phyloP scores from a whole-genome alignment of 2,888 invertebrate species.

The Formica aserva region DNA sequence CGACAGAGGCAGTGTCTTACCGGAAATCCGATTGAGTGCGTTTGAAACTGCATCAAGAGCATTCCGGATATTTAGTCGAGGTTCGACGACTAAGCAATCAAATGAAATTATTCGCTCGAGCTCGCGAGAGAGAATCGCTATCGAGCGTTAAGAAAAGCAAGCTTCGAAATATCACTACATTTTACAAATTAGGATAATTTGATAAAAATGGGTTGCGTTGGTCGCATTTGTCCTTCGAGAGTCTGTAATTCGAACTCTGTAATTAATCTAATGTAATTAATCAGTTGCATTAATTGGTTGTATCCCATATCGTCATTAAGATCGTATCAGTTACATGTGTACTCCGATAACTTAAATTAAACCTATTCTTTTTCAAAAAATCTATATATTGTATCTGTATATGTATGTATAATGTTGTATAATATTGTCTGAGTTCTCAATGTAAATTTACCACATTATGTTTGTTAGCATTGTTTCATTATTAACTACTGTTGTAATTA shows the following conservation, averaged over 20 bases:
- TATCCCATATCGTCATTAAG: not conserved
- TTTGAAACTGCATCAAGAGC: conserved; percentile 20
- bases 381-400: not conserved
- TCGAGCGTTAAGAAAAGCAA: not conserved
- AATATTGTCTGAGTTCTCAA: not conserved
- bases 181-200: conserved; percentile 6
- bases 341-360: not conserved
- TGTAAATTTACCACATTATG: not conserved
- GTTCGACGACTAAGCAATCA: conserved; percentile 21
- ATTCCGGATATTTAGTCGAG: conserved; percentile 1
- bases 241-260: not conserved
- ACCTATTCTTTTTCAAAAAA: not conserved
- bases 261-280: not conserved
- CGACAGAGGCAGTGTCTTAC: conserved; percentile 18
- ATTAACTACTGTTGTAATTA: not conserved
- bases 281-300: not conserved
- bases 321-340: not conserved
- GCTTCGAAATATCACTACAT: not conserved
- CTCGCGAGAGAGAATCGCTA: not conserved
- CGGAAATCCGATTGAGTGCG: conserved; percentile 27
- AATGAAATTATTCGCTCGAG: conserved; percentile 23
- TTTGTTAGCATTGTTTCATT: not conserved
- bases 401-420: not conserved
- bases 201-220: not conserved
- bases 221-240: not conserved